phyloP scores from a whole-genome alignment of 2,797 vertebrate species.

The Trachurus trachurus region DNA sequence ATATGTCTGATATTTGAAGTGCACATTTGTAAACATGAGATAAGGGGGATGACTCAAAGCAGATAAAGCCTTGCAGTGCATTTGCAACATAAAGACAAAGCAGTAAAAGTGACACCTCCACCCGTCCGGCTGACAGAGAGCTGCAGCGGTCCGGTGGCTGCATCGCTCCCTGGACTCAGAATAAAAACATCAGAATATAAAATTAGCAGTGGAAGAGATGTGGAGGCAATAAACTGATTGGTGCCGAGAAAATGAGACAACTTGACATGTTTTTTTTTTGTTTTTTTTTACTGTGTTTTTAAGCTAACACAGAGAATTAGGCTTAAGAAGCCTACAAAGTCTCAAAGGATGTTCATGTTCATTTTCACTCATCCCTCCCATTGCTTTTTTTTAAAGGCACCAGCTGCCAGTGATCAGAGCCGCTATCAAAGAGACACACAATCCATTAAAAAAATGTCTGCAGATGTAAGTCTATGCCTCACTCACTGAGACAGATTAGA shows the following conservation, averaged over 20 bases:
- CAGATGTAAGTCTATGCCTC: slow-evolving; percentile 11
- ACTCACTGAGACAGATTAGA: slow-evolving; percentile 6
- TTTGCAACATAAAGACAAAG: not conserved
- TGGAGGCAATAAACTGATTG: not conserved
- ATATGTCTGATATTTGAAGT: not conserved
- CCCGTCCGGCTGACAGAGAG: not conserved
- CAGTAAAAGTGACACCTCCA: not conserved
- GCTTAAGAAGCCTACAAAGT: slow-evolving; percentile 9
- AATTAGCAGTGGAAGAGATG: not conserved
- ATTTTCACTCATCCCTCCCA: slow-evolving; percentile 20
- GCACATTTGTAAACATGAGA: not conserved
- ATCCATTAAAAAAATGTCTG: slow-evolving; percentile 30
- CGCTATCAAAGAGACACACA: slow-evolving; percentile 12
- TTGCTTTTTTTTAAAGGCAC: slow-evolving; percentile 14
- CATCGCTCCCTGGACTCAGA: not conserved
- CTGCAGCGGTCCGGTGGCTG: not conserved
- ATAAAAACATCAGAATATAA: not conserved
- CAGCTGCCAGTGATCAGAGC: slow-evolving; percentile 26
- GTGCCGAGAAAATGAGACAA: slow-evolving; percentile 6
- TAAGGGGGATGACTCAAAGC: not conserved
- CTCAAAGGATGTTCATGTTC: slow-evolving; percentile 14
- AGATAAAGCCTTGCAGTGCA: not conserved
- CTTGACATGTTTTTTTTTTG: not conserved
- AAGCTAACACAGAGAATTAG: slow-evolving; percentile 5
- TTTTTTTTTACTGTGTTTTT: slow-evolving; percentile 8